These are phyloP conservation scores for Parnassius mnemosyne DNA, from an alignment of 2,888 invertebrate genomes.

Conservation along the genomic window DNA sequence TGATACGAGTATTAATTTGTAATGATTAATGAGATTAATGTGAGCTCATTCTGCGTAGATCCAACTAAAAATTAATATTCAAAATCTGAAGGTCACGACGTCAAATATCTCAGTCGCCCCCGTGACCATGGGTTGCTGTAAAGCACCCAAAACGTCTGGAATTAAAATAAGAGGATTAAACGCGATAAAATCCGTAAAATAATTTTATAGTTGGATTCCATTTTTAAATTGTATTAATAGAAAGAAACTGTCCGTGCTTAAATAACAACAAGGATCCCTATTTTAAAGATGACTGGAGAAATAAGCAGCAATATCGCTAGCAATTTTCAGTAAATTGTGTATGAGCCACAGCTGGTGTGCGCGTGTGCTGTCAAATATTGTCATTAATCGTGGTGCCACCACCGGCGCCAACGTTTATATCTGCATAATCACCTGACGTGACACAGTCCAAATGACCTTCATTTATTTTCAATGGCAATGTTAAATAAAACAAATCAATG, in stretches of 20 bases:
- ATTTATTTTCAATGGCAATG: constrained; percentile 25
- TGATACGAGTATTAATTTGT: too few species aligned
- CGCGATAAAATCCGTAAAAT: too few species aligned
- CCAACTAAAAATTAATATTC: too few species aligned
- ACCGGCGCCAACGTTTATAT: constrained; percentile 49
- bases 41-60: too few species aligned
- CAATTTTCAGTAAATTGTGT: constrained; percentile 36
- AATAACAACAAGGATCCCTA: constrained; percentile 13
- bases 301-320: constrained; percentile 24
- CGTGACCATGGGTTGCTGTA: too few species aligned
- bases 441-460: constrained; percentile 38
- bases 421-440: constrained; percentile 47
- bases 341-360: constrained; percentile 26
- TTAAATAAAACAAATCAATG: constrained; percentile 1
- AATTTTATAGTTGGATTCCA: too few species aligned
- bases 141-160: too few species aligned
- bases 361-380: constrained; percentile 40
- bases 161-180: too few species aligned
- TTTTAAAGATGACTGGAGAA: constrained; percentile 32
- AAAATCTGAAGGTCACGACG: too few species aligned
- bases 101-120: too few species aligned
- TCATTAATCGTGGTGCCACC: constrained; percentile 44
- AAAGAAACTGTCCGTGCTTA: constrained; percentile 1
- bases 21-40: too few species aligned
- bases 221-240: constrained; percentile 11